Evolutionary conservation across 2,113 vertebrate species (phyloP), one percentile per base, ranked within the genome.

Genomic region (Acanthochromis polyacanthus): DNA sequence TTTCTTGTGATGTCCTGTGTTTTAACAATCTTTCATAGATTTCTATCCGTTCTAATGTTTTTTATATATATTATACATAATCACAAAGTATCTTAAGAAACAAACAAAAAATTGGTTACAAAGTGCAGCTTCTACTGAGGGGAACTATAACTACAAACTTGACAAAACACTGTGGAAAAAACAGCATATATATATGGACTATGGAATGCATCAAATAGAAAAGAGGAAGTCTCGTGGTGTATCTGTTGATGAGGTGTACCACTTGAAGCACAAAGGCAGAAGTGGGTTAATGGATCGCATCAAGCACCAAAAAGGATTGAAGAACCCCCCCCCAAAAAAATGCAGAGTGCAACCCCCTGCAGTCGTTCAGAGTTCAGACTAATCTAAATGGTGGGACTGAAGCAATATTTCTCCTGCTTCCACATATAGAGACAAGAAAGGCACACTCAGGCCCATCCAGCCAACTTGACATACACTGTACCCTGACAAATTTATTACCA

Each of bases 401-500:
- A 81, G 78, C 80, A 83, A 84, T 87, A 84, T 88, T 89, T 82
- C 56, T 85, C 51, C 59, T 81, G 48, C 19, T 4, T 48, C 52
- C 63, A 74, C 75, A 75, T 61, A 78, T 52, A 23, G 63, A 77
- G 66, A 67, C 82, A 52, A 61, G 67, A 72, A 65, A 74, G 53
- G 57, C 66, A 25, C 77, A 52, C 65, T 82, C 55, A 45, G 72
- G 59, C 74, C 55, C 66, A 48, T 82, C 66, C 58, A 76, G 76
- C 66, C 38, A 76, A 75, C 66, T 79, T 84, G 67, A 85, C 53
- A 69, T 55, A 71, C 60, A 81, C 70, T 20, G 57, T 43, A 73
- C 68, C 30, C 52, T 65, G 53, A 80, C 32, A 83, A 74, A 86
- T 86, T 17, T 81, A 85, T 84, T 81, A 85, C 82, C 80, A 85